phyloP scores from a whole-genome alignment of 1,140 invertebrate species.

The Drosophila miranda region DNA sequence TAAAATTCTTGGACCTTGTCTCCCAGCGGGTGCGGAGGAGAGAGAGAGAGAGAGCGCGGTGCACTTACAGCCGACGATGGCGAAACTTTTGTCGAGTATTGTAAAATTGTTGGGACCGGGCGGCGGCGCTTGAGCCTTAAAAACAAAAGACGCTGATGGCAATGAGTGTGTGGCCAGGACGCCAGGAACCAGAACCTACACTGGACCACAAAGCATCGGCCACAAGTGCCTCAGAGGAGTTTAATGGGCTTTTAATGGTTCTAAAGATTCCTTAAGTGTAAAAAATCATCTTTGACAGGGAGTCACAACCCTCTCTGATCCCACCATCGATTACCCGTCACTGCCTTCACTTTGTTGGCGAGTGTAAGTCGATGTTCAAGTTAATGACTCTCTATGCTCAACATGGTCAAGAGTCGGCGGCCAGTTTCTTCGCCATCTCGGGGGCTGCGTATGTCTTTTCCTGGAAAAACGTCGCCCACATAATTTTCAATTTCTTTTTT shows the following conservation, averaged over 20 bases:
- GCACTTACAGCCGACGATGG: constrained; percentile 54
- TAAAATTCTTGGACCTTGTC: constrained; percentile 78
- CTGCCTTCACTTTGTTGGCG: constrained; percentile 1
- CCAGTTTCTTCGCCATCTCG: constrained; percentile 22
- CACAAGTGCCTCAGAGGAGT: too few relatives aligned
- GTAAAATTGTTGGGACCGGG: constrained; percentile 68
- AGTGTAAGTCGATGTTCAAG: constrained; percentile 59
- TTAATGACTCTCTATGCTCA: constrained; percentile 65
- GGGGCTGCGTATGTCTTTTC: constrained; percentile 60
- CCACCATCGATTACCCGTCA: too few relatives aligned
- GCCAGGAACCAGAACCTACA: constrained; percentile 31
- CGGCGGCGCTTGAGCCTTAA: constrained; percentile 62
- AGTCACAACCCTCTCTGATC: too few relatives aligned
- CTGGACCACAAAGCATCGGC: constrained; percentile 11
- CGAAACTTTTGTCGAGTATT: constrained; percentile 75
- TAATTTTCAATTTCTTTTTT: constrained; percentile 69
- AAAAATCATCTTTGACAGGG: too few relatives aligned
- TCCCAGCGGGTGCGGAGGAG: constrained; percentile 6
- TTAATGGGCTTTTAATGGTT: neutral
- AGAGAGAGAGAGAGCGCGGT: neutral
- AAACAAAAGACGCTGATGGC: constrained; percentile 73
- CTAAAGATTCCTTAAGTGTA: too few relatives aligned
- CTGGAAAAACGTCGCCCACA: constrained; percentile 75
- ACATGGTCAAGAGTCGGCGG: constrained; percentile 65
- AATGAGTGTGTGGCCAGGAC: constrained; percentile 36